Base-by-base conservation (phyloP, 1,140 invertebrate species). In the Hydropsyche tenuis region DNA sequence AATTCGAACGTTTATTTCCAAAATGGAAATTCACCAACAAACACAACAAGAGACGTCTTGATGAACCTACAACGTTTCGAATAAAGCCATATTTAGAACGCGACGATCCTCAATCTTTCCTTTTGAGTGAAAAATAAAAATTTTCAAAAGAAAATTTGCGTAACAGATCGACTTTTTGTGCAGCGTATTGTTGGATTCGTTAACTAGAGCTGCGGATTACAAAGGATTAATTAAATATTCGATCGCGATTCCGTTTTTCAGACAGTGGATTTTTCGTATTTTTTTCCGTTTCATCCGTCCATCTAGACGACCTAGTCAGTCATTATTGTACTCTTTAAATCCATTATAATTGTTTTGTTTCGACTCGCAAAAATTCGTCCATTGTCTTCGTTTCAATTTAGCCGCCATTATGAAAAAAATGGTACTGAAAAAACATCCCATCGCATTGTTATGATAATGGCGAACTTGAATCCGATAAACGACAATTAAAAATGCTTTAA, bases 291-390 rank as follows among this genome's bases (percentile, higher is more conserved):
- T 14, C 42, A 43, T 5, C 45, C 18, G 11, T 46, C n/a, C n/a
- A n/a, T n/a, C 30, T 37, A 37, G 30, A 37, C 30, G 30, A 37
- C 30, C 3, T 4, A 37, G 30, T 9, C 30, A 37, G 30, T 37
- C 9, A 37, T 37, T 37, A 37, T 37, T 20, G 7, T 53, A 18
- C 48, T 53, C 48, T 53, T 53, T 53, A 53, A 53, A 53, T 53
- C 48, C 48, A 53, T 53, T 53, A 53, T 53, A 53, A 53, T 53
- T 53, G 48, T 53, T 53, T 53, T 53, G 48, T 53, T 53, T 53
- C 48, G 48, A 18, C 48, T 53, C 48, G 7, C 20, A 20, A 53
- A 53, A 53, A 53, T 53, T 37, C 9, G n/a, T 53, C 48, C 16
- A 53, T 53, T 53, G 48, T 53, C 16, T 53, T 53, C 48, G 48